Conservation (phyloP, 2,797 vertebrate species). For the Strix occidentalis region DNA sequence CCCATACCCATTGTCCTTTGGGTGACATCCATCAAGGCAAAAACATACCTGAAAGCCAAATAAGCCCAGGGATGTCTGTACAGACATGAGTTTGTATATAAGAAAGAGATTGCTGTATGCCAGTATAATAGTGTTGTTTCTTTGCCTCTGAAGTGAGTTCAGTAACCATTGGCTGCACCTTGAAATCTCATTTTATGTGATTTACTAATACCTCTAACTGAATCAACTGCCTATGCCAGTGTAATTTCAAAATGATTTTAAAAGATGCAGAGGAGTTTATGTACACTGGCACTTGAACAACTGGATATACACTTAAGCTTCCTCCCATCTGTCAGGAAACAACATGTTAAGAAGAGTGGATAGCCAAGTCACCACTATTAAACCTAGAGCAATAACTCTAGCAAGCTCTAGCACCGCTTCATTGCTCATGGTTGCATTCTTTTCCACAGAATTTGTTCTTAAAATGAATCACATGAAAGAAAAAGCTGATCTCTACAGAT, state of each 20-base stretch:
- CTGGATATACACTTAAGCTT: neutral
- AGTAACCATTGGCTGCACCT: neutral
- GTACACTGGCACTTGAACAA: neutral
- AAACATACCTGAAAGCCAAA: neutral
- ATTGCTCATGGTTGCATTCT: neutral
- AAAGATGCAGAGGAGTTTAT: neutral
- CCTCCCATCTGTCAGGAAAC: neutral
- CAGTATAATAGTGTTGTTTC: neutral
- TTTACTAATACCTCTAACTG: neutral
- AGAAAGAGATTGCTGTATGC: fast-evolving
- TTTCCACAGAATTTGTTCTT: neutral
- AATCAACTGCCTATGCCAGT: neutral
- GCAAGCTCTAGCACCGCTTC: neutral
- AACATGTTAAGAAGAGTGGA: neutral
- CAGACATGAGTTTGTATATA: neutral
- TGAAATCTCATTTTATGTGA: neutral
- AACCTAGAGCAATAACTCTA: fast-evolving
- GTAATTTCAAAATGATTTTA: neutral
- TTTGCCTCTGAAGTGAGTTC: neutral
- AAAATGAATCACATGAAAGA: neutral
- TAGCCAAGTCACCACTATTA: neutral
- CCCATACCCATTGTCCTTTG: neutral
- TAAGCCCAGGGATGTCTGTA: neutral
- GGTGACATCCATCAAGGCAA: neutral
- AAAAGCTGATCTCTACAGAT: neutral